Evolutionary conservation across 1,140 invertebrate genomes (phyloP), one percentile per base, ranked within the genome.

Genomic region (Pseudomyrmex cubaensis): DNA sequence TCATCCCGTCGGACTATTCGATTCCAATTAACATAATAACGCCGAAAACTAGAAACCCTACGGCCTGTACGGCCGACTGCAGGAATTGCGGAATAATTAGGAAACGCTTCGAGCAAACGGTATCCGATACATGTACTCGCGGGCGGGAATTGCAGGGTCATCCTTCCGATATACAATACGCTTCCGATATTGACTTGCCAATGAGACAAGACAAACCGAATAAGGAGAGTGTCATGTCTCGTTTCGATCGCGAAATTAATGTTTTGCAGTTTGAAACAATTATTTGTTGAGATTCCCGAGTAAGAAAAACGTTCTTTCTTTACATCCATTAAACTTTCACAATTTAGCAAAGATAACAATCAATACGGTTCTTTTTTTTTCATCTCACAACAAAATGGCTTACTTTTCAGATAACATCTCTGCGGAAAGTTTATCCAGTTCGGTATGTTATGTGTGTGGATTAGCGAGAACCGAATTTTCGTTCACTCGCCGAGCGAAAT

Each of bases 11-110:
- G 62, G 72, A 82, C 76, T 59, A 82, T 82, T 82, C 85, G 76
- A 87, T 85, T 72, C 63, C 77, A 82, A 87, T 85, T 77, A 85
- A 87, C 77, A 87, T 85, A 85, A 85, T 87, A 87, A 87, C 77
- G 48, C 25, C 74, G 83, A 72, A 80, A 84, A 75, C 56, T 62
- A 69, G 70, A 67, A 67, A 64, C 54, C 83, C 44, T 35, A 4
- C 20, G 8, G 20, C 12, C 20, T 50, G 44, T 20, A 7, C 13
- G 12, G 64, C 44, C 52, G 70, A 48, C 78, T 56, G 70, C 70
- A 64, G 70, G 9, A 75, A 82, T 75, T 48, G 75, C 82, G 80
- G 46, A 69, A 84, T 69, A 84, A 59, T 57, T 35, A 61, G 52
- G 64, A 83, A 50, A 56, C n/a, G 50, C 35, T 54, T 57, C 48